phyloP scores from a whole-genome alignment of 1,140 invertebrate genomes.

The Steinernema khuongi region DNA sequence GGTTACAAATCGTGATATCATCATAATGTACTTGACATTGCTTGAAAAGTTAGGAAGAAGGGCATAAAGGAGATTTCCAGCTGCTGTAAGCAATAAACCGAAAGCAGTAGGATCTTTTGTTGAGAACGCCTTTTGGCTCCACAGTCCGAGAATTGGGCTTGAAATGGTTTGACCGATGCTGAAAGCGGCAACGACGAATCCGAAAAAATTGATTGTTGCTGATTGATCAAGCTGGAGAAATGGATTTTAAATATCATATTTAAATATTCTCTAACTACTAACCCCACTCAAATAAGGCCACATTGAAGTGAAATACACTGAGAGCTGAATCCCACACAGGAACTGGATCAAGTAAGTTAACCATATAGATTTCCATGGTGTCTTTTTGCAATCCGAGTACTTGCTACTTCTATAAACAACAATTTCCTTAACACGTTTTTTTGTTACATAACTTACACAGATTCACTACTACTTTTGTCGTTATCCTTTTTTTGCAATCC shows the following conservation, averaged over 20 bases:
- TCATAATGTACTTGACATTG: slow-evolving; percentile 19
- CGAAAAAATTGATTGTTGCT: slow-evolving; percentile 24
- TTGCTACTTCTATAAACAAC: too few species aligned
- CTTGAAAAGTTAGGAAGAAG: slow-evolving; percentile 9
- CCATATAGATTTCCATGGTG: slow-evolving; percentile 3
- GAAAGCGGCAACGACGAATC: slow-evolving; percentile 14
- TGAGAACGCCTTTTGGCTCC: slow-evolving; percentile 26
- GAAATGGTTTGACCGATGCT: slow-evolving; percentile 18
- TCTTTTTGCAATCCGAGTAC: neutral
- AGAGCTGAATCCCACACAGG: slow-evolving; percentile 30
- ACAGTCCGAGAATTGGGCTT: slow-evolving; percentile 26
- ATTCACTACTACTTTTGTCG: too few species aligned
- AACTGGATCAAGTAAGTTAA: neutral
- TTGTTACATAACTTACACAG: too few species aligned
- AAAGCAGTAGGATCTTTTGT: slow-evolving; percentile 25
- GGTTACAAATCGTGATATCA: slow-evolving; percentile 24
- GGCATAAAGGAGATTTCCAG: slow-evolving; percentile 12
- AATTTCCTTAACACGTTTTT: too few species aligned
- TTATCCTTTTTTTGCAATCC: neutral
- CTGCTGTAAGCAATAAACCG: slow-evolving; percentile 19
- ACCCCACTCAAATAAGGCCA: slow-evolving; percentile 33
- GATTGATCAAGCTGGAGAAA: slow-evolving; percentile 31
- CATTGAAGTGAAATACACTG: slow-evolving; percentile 36
- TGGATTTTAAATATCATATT: neutral
- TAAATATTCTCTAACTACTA: neutral